Base-by-base conservation (phyloP, 2,888 invertebrate species). In the Hipparchia semele region DNA sequence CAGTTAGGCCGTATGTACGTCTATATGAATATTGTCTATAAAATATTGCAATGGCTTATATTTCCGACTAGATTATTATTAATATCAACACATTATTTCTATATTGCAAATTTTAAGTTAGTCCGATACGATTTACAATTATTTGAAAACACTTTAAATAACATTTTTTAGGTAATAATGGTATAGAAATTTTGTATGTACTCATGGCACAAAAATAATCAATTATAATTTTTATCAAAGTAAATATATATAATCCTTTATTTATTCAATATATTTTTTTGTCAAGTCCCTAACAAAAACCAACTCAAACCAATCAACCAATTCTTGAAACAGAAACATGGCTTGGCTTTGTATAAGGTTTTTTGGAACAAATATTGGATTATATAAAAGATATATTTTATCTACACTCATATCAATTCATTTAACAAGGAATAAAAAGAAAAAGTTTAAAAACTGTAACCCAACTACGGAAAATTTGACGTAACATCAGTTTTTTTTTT, bases 1-100 rank as follows among this genome's bases (percentile, higher is more conserved):
- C 60, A 58, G 70, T 72, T 72, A 77, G 72, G 80, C 75, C 77
- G 72, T 77, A 78, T 66, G 73, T 76, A 60, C 75, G 23, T 51
- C 53, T 53, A 51, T 76, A 79, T 77, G 75, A 76, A 78, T 76
- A 76, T 77, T 79, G 74, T 79, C 78, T 80, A 81, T 79, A 78
- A 75, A 84, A 87, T 91, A 92, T 92, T 94, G 92, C 91, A 92
- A 94, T 94, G 93, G 94, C 94, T 90, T 89, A 88, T 88, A 89
- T 87, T 91, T 91, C 84, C 92, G 94, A 94, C 94, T 94, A 94
- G 94, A 94, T 88, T 83, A 88, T 90, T 87, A 88, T 89, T 90
- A 62, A 62, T 62, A 90, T 87, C 84, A 89, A 90, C 87, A 90
- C 84, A 90, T 87, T 90, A 88, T 80, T 82, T 84, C 85, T 90